These are phyloP conservation scores for Branchellion lobata DNA, from an alignment of 2,888 invertebrate genomes.

Conservation along the genomic window DNA sequence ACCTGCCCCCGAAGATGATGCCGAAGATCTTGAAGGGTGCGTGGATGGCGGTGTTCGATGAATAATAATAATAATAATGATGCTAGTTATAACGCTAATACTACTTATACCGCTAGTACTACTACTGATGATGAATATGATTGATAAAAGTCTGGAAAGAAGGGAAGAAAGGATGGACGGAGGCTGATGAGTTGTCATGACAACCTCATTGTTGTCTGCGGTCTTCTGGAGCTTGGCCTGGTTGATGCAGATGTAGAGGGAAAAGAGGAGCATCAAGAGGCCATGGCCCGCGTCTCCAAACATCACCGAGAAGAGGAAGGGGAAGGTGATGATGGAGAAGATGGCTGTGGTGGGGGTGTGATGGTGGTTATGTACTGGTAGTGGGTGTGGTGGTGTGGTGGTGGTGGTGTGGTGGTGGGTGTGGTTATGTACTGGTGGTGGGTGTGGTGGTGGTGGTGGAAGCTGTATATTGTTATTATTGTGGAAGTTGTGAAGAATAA, in stretches of 20 bases:
- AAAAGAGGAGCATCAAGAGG: conserved; percentile 83
- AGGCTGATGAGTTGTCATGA: too few relatives aligned
- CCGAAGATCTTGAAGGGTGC: conserved; percentile 78
- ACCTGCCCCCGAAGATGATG: conserved; percentile 95
- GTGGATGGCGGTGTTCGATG: too few relatives aligned
- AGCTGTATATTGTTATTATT: too few relatives aligned
- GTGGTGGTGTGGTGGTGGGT: not conserved
- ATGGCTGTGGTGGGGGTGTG: conserved; percentile 69
- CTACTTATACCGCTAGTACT: too few relatives aligned
- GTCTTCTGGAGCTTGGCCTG: conserved; percentile 86
- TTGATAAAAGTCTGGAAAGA: too few relatives aligned
- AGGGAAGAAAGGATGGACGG: too few relatives aligned
- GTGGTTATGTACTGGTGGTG: conserved; percentile 3
- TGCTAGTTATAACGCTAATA: too few relatives aligned
- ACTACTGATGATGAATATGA: too few relatives aligned
- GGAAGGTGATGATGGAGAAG: conserved; percentile 94
- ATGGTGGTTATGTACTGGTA: not conserved
- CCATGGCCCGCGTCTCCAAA: conserved; percentile 98
- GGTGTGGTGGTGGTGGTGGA: not conserved
- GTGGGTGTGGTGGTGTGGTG: not conserved
- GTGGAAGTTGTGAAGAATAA: too few relatives aligned
- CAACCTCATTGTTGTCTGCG: conserved; percentile 83
- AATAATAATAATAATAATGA: not conserved
- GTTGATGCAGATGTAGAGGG: conserved; percentile 88
- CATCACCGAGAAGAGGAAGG: conserved; percentile 96